Conservation (phyloP, 2,888 invertebrate species). For the Clepsis dumicolana region DNA sequence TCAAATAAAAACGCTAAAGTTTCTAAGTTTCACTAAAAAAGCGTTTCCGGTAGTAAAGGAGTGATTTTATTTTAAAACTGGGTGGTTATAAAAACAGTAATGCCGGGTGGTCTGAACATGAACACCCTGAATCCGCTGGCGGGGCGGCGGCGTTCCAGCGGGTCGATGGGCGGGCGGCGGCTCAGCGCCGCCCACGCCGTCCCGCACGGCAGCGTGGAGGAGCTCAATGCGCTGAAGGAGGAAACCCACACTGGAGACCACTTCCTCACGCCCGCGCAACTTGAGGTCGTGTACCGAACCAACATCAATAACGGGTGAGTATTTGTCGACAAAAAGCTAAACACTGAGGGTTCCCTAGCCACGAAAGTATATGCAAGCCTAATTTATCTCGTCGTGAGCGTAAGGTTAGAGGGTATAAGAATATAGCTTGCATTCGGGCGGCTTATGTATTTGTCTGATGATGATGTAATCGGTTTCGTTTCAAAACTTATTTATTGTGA, state of each 20-base stretch:
- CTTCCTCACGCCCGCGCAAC: constrained; percentile 73
- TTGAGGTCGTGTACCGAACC: constrained; percentile 77
- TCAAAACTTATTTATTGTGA: background rate
- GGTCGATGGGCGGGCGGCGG: constrained; percentile 51
- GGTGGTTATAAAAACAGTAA: background rate
- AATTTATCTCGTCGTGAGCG: too few relatives aligned
- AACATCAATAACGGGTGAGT: constrained; percentile 73
- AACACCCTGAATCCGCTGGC: constrained; percentile 14
- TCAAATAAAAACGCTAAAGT: background rate
- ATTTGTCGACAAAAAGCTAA: background rate
- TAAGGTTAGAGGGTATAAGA: too few relatives aligned
- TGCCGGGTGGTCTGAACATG: constrained; percentile 1
- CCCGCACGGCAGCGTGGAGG: constrained; percentile 35
- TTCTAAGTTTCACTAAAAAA: background rate
- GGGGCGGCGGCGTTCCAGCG: constrained; percentile 55
- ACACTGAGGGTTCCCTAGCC: too few relatives aligned
- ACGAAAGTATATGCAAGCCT: background rate
- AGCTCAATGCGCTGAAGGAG: constrained; percentile 69
- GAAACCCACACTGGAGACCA: constrained; percentile 77
- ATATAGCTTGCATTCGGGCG: background rate
- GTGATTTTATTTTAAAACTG: background rate
- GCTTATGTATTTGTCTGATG: too few relatives aligned
- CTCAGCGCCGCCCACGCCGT: constrained; percentile 50
- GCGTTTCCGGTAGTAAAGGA: background rate
- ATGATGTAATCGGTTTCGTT: too few relatives aligned